Evolutionary conservation across 2,888 invertebrate genomes (phyloP), one percentile per base, ranked within the genome.

Genomic region (Loripinus fragilis): DNA sequence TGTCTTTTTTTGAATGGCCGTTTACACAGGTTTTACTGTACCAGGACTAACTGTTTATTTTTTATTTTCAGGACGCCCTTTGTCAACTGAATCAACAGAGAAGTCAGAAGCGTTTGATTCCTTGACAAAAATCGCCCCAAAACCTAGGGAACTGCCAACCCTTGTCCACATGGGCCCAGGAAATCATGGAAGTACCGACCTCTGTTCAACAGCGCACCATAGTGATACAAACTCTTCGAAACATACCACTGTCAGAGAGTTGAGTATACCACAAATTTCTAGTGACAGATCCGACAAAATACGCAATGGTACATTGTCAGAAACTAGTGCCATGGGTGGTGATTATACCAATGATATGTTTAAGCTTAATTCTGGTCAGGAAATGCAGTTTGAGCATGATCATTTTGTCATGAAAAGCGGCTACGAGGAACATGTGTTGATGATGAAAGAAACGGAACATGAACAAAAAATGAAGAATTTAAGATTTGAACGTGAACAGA

Each of bases 381-480:
- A 25, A 52, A 12, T 52, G 52, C 52, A n/a, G 60, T 60, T 60
- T 33, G 60, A 60, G 2, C 10, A 8, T 20, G 45, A 45, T 5
- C 7, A 5, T 52, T 25, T 52, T 33, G 17, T 12, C 28, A 17
- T 28, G 2, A 33, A 33, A 33, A 60, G 33, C 33, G 33, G 23
- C 7, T 60, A 60, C 17, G 60, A 60, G 3, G 60, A 60, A 25
- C 30, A 60, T 60, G 3, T 60, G 17, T 28, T 60, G 2, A 20
- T 33, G 5, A 60, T 60, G 60, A 60, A 60, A 33, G 33, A 60
- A 33, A 1, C 5, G 10, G 60, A 60, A 33, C 60, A 60, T 33
- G 60, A 60, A 60, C 60, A 60, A 33, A 60, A 33, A 33, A 60
- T 60, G 60, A 60, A 60, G 33, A 60, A 60, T 60, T 33, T 60